Conservation (phyloP, 2,113 vertebrate genomes). For the Gallinago paraguaiae region DNA sequence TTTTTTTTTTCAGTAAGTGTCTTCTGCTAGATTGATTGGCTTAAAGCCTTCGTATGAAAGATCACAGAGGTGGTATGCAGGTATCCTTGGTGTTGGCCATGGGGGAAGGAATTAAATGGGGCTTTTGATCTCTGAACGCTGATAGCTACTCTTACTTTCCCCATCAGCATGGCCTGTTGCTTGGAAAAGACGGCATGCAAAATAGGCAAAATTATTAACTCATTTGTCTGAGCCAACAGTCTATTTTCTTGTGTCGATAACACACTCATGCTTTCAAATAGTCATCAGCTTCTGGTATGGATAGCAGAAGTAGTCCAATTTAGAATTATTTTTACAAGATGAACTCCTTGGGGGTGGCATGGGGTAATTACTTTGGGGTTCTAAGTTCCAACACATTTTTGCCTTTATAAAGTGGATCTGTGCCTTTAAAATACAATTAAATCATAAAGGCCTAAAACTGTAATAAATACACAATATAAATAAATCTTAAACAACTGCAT, state of each 20-base stretch:
- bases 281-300: not conserved
- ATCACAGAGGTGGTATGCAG: not conserved
- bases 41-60: not conserved
- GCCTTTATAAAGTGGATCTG: not conserved
- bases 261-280: not conserved
- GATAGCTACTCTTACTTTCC: not conserved
- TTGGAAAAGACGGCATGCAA: not conserved
- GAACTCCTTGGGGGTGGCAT: not conserved
- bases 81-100: not conserved
- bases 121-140: not conserved
- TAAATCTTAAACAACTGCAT: not conserved
- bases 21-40: not conserved
- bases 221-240: not conserved
- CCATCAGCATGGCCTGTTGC: not conserved
- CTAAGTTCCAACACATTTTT: not conserved
- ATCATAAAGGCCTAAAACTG: not conserved
- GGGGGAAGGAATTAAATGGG: not conserved
- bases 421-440: not conserved
- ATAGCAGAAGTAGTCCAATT: not conserved
- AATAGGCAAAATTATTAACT: not conserved
- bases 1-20: not conserved
- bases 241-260: not conserved
- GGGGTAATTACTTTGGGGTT: not conserved
- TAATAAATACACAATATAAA: not conserved
- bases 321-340: not conserved